Base-by-base conservation (phyloP, 2,888 invertebrate genomes). In the Stomorhina lunata region DNA sequence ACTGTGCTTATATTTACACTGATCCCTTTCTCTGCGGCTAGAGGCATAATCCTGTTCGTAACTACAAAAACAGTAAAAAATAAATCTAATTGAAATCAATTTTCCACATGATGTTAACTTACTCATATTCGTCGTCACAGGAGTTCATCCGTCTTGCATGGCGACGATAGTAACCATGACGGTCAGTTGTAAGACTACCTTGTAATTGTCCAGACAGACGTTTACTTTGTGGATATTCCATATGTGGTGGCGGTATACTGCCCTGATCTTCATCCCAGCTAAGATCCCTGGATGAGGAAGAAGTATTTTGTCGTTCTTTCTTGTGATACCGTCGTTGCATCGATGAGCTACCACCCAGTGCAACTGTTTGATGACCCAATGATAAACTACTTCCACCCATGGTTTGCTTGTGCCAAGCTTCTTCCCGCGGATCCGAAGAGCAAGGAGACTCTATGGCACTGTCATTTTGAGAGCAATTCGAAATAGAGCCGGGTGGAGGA, bases 401-500 rank as follows among this genome's bases (percentile, higher is more conserved):
- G 4, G 69, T 40, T 9, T 76, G 79, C 65, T 91, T 90, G 79
- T 91, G 91, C 92, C 92, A 93, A 12, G 93, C 93, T 37, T 94
- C 94, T 50, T 94, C 94, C 68, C 94, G 94, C 0, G 95, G 95
- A 91, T 96, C 96, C 0, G 95, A 95, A 0, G 96, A 96, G 93
- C 95, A 95, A 0, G 94, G 95, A 1, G 95, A 95, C 2, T 94
- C 94, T 50, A 82, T 79, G 0, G 93, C 93, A 1, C 91, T 88
- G 7, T 90, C 89, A 57, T 91, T 91, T 69, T 88, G 89, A 0
- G 89, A 89, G 12, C 88, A 87, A 71, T 88, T 89, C 15, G 89
- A 89, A 53, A 87, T 87, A 9, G 89, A 89, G 2, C 89, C 88
- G 17, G 88, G 88, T n/a, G 88, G 87, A 9, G 89, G 89, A 4